phyloP scores from a whole-genome alignment of 2,888 invertebrate genomes.

The Caradrina clavipalpis region DNA sequence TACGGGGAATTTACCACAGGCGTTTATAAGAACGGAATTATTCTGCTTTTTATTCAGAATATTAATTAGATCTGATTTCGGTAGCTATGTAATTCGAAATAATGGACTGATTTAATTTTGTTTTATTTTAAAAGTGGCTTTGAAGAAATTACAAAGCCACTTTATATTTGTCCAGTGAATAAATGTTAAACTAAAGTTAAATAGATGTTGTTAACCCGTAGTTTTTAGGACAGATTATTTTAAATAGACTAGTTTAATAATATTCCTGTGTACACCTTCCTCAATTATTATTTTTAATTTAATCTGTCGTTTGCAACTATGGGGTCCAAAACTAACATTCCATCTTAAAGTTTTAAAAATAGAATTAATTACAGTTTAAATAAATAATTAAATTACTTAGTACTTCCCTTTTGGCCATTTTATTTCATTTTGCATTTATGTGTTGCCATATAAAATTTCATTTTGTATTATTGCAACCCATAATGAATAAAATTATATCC shows the following conservation, averaged over 20 bases:
- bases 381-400: background rate
- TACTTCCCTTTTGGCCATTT: conserved; percentile 37
- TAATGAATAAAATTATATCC: conserved; percentile 44
- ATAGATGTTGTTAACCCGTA: conserved; percentile 39
- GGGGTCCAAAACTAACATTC: conserved; percentile 34
- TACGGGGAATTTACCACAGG: background rate
- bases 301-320: conserved; percentile 59
- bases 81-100: conserved; percentile 7
- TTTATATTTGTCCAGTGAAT: conserved; percentile 14
- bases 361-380: conserved; percentile 10
- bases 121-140: background rate
- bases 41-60: conserved; percentile 23
- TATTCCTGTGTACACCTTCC: conserved; percentile 1
- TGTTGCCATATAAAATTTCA: conserved; percentile 65
- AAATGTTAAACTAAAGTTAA: conserved; percentile 35
- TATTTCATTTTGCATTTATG: conserved; percentile 61
- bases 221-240: conserved; percentile 58
- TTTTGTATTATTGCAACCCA: conserved; percentile 35
- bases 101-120: conserved; percentile 36
- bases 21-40: conserved; percentile 12
- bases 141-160: background rate
- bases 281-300: conserved; percentile 26
- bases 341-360: conserved; percentile 9
- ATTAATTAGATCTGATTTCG: conserved; percentile 21
- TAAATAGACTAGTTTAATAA: conserved; percentile 35